Evolutionary conservation across 1,140 invertebrate genomes (phyloP).

Genomic region (Hylaeus anthracinus): DNA sequence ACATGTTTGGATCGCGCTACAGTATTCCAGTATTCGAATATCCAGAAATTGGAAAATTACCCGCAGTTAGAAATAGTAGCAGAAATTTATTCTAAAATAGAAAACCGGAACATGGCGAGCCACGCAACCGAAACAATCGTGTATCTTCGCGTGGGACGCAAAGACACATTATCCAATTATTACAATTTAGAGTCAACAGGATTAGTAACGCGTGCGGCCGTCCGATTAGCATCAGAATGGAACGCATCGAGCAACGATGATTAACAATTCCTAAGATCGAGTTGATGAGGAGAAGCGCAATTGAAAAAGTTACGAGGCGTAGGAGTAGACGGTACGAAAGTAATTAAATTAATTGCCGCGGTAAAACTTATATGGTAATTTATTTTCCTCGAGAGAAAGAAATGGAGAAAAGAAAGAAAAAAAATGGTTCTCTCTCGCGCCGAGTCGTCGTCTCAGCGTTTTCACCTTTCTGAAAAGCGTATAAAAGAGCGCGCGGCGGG

Average conservation of each 20-base stretch:
- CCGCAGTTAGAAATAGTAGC: background rate
- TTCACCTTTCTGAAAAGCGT: background rate
- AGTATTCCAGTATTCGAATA: no score
- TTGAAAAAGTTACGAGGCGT: background rate
- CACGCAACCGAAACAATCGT: background rate
- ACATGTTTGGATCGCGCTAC: no score
- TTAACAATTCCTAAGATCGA: background rate
- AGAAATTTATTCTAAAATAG: background rate
- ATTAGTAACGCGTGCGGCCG: background rate
- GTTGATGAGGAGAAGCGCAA: slow-evolving; percentile 4
- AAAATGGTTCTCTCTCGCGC: background rate
- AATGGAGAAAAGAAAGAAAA: background rate
- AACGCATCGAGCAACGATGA: background rate
- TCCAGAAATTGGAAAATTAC: no score
- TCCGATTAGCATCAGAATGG: background rate
- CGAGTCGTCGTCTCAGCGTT: background rate
- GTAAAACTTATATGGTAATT: background rate
- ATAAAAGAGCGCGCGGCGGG: background rate
- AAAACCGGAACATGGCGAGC: background rate
- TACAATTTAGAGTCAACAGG: background rate
- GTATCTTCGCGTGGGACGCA: background rate
- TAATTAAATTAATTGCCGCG: background rate
- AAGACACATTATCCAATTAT: background rate
- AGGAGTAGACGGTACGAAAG: background rate
- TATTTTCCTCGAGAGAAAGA: background rate